These are phyloP conservation scores for Flexamia atlantica DNA, from an alignment of 2,888 invertebrate species.

Conservation along the genomic window DNA sequence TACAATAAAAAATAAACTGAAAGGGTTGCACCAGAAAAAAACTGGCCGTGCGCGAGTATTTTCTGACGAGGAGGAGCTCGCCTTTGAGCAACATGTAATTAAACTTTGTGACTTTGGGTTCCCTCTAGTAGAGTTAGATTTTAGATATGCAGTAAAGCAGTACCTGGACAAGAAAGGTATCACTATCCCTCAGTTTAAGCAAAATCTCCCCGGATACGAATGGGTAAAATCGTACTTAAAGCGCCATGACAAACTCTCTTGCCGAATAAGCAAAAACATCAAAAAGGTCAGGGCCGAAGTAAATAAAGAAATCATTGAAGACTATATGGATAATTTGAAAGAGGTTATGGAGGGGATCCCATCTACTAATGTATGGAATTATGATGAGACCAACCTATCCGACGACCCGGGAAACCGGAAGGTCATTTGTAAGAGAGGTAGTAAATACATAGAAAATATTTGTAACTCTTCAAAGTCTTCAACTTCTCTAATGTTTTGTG, in stretches of 20 bases:
- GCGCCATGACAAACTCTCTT: slow-evolving; percentile 64
- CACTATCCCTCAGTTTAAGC: slow-evolving; percentile 66
- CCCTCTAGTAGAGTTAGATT: slow-evolving; percentile 67
- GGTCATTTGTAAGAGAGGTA: slow-evolving; percentile 69
- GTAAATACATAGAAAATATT: slow-evolving; percentile 72
- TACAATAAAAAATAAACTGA: slow-evolving; percentile 66
- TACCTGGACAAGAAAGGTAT: slow-evolving; percentile 63
- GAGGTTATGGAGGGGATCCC: slow-evolving; percentile 65
- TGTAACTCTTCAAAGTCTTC: slow-evolving; percentile 71
- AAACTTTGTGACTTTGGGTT: slow-evolving; percentile 69
- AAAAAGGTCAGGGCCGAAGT: slow-evolving; percentile 67
- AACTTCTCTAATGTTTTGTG: slow-evolving; percentile 72
- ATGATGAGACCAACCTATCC: slow-evolving; percentile 70
- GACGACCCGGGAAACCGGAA: slow-evolving; percentile 71
- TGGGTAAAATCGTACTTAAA: slow-evolving; percentile 68
- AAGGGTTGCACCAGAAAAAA: slow-evolving; percentile 65
- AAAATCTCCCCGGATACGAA: slow-evolving; percentile 70
- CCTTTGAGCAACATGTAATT: slow-evolving; percentile 63
- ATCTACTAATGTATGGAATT: slow-evolving; percentile 71
- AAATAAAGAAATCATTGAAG: slow-evolving; percentile 64
- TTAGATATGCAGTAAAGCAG: slow-evolving; percentile 57
- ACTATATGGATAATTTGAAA: slow-evolving; percentile 64
- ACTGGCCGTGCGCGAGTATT: slow-evolving; percentile 65
- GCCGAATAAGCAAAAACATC: slow-evolving; percentile 67
- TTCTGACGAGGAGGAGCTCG: slow-evolving; percentile 64